A percentile compares a stretch with the other conserved stretches of the same genome.
Conservation (phyloP, 2,797 vertebrate species). For the Galagoides demidoff region DNA sequence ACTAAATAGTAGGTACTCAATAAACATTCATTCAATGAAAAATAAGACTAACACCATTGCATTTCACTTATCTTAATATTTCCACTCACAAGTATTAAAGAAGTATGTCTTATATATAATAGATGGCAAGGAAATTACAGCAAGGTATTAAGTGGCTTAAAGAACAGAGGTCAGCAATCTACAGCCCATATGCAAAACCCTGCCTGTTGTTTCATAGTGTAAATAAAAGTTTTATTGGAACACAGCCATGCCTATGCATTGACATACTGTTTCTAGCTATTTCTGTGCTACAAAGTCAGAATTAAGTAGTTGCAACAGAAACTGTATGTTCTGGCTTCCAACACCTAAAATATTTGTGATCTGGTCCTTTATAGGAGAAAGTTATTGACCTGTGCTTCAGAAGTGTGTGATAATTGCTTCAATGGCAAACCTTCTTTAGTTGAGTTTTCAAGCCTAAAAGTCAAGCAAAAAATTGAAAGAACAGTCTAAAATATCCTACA, state of each 20-base stretch:
- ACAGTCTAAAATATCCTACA: background rate
- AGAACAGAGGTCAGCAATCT: background rate
- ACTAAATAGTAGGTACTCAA: background rate
- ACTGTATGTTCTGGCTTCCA: background rate
- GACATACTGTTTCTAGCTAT: background rate
- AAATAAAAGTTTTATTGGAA: slow-evolving; percentile 3
- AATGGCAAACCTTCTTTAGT: background rate
- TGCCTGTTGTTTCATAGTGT: background rate
- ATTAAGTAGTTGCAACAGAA: background rate
- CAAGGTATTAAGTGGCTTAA: background rate
- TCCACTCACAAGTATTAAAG: background rate
- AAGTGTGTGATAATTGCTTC: background rate
- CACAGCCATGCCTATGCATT: no score
- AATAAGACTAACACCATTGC: background rate
- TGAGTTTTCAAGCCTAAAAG: background rate
- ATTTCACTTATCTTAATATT: background rate
- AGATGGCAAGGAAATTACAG: background rate
- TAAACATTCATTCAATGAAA: background rate
- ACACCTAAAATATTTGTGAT: background rate
- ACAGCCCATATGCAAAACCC: background rate
- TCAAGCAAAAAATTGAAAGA: background rate
- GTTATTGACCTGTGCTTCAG: background rate
- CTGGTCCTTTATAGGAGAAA: background rate
- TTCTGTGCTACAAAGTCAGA: background rate
- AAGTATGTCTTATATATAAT: background rate